Percentiles rank a stretch among this genome's conserved stretches.
phyloP scores from a whole-genome alignment of 35 echinoderm and acorn worm species.

The Holothuria glaberrima region DNA sequence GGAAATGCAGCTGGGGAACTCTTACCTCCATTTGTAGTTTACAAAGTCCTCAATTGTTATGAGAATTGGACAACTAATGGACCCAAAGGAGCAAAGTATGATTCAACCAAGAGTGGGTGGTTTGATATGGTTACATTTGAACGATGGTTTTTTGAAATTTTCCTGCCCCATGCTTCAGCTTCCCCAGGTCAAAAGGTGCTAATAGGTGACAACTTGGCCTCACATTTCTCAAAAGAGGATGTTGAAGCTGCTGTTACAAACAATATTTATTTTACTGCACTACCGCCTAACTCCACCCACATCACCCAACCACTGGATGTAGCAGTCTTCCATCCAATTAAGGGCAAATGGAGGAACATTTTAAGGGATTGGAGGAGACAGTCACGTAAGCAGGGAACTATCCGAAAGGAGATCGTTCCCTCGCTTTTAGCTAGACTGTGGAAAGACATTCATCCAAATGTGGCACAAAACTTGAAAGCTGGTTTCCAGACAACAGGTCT shows the following conservation, averaged over 20 bases:
- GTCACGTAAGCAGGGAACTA: slow-evolving; percentile 17
- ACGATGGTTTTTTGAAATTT: no score
- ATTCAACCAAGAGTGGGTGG: no score
- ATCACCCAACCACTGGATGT: slow-evolving; percentile 52
- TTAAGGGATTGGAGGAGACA: background rate
- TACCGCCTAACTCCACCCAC: slow-evolving; percentile 56
- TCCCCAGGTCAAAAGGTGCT: slow-evolving; percentile 1
- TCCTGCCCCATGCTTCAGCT: slow-evolving; percentile 7
- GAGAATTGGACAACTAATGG: slow-evolving; percentile 58
- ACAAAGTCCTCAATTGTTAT: slow-evolving; percentile 39
- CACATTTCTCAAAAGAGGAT: slow-evolving; percentile 46
- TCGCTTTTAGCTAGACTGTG: slow-evolving; percentile 8
- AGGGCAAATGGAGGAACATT: slow-evolving; percentile 13
- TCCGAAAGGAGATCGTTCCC: slow-evolving; percentile 30
- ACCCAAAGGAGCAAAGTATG: no score
- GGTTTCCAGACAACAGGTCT: slow-evolving; percentile 6
- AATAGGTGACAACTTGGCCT: slow-evolving; percentile 29
- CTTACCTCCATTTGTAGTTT: slow-evolving; percentile 35
- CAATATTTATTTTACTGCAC: slow-evolving; percentile 52
- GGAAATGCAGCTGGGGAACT: slow-evolving; percentile 9
- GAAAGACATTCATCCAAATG: background rate
- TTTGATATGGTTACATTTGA: no score
- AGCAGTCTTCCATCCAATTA: slow-evolving; percentile 32
- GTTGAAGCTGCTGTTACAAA: slow-evolving; percentile 25
- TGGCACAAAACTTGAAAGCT: background rate